Evolutionary conservation across 2,888 invertebrate species (phyloP).

Genomic region (Acleris holmiana): DNA sequence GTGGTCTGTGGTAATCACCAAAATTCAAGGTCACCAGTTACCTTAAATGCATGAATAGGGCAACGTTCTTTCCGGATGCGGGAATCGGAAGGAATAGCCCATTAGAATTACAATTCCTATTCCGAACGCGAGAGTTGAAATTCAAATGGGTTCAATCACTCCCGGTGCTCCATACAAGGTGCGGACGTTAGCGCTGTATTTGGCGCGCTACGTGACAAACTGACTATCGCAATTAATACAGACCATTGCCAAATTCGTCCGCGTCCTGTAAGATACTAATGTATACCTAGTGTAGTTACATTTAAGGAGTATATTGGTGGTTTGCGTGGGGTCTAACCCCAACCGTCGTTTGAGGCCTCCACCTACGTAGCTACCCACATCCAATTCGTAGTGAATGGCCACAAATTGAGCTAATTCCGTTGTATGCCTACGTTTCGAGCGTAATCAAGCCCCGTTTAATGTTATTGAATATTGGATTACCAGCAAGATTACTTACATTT

Average conservation of each 20-base stretch:
- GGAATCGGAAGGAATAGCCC: conserved; percentile 25
- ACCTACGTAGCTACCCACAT: conserved; percentile 81
- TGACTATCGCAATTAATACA: conserved; percentile 73
- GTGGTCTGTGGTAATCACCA: background rate
- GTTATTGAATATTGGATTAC: conserved; percentile 1
- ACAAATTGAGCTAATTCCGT: conserved; percentile 66
- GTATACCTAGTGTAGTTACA: conserved; percentile 59
- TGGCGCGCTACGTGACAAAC: conserved; percentile 78
- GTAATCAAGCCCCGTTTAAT: conserved; percentile 6
- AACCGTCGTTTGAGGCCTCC: conserved; percentile 78
- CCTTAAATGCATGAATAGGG: conserved; percentile 10
- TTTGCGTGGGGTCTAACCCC: conserved; percentile 54
- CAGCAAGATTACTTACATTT: too few species aligned
- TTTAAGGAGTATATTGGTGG: conserved; percentile 61
- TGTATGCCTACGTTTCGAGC: conserved; percentile 10
- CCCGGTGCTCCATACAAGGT: conserved; percentile 69
- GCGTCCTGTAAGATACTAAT: conserved; percentile 57
- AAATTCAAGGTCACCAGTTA: conserved; percentile 7
- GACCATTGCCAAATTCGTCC: conserved; percentile 71
- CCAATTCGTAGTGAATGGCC: conserved; percentile 66
- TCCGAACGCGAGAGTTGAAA: conserved; percentile 14
- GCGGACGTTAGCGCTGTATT: conserved; percentile 70
- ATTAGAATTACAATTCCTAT: conserved; percentile 19
- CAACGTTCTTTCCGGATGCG: conserved; percentile 27
- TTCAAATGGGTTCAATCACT: conserved; percentile 65